Conservation (phyloP, 2,888 invertebrate genomes). For the Physocephala rufipes region DNA sequence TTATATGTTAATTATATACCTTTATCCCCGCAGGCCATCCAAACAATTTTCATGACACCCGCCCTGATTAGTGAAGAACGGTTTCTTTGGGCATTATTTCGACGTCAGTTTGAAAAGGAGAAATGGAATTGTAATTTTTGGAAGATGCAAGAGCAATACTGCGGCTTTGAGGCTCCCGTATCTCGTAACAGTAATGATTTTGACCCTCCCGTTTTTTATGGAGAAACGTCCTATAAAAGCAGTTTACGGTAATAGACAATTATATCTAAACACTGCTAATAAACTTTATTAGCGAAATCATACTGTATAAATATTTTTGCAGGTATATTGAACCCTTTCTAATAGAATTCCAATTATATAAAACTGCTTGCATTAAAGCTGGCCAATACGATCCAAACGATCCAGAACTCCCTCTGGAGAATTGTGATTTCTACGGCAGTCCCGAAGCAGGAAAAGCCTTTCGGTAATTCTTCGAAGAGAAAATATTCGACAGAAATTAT, state of each 20-base stretch:
- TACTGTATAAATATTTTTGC: background rate
- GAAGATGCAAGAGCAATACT: constrained; percentile 72
- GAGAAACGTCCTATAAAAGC: constrained; percentile 76
- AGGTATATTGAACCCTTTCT: background rate
- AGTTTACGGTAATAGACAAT: constrained; percentile 76
- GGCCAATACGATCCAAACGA: constrained; percentile 74
- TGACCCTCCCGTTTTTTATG: constrained; percentile 81
- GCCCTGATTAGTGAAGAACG: constrained; percentile 76
- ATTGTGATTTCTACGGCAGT: constrained; percentile 10
- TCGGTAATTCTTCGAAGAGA: background rate
- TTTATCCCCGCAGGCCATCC: constrained; percentile 67
- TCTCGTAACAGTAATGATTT: constrained; percentile 75
- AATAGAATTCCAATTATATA: constrained; percentile 77
- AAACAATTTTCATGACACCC: constrained; percentile 76
- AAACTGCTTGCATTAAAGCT: constrained; percentile 75
- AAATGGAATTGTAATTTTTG: too few species aligned
- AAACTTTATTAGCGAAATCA: background rate
- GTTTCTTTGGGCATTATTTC: constrained; percentile 76
- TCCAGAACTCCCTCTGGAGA: background rate
- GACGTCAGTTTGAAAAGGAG: constrained; percentile 70
- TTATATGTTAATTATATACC: background rate
- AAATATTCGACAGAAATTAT: background rate
- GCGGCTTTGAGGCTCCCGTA: constrained; percentile 75
- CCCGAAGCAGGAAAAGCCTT: background rate
- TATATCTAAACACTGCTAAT: background rate